These are phyloP conservation scores for Caenorhabditis brenneri DNA, from an alignment of 1,140 invertebrate genomes.

Conservation along the genomic window DNA sequence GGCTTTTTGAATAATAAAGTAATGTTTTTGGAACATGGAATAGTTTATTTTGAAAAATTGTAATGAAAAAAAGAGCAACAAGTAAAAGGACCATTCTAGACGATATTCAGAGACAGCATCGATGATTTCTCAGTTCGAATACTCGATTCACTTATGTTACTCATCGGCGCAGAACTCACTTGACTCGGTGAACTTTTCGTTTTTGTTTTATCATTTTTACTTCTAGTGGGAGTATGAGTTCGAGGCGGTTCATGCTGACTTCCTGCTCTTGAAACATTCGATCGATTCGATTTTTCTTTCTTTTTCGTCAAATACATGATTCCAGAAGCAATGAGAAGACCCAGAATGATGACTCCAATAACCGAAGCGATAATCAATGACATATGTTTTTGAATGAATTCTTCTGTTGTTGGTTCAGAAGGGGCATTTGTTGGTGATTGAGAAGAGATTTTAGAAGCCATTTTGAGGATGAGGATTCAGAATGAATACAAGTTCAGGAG, in stretches of 20 bases:
- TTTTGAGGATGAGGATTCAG: neutral
- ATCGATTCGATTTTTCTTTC: neutral
- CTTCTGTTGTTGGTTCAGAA: neutral
- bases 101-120: too few relatives aligned
- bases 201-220: neutral
- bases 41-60: too few relatives aligned
- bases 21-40: too few relatives aligned
- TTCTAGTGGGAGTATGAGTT: neutral
- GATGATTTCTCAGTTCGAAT: too few relatives aligned
- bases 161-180: neutral
- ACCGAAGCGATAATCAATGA: neutral
- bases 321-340: neutral
- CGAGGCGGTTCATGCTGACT: neutral
- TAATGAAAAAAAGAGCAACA: too few relatives aligned
- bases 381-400: neutral
- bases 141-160: neutral
- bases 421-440: neutral
- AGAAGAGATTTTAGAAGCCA: neutral
- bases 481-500: neutral
- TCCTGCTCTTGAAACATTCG: neutral
- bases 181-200: neutral
- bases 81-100: too few relatives aligned
- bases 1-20: too few relatives aligned
- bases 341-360: too few relatives aligned
- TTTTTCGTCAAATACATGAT: neutral